phyloP scores from a whole-genome alignment of 1,140 invertebrate species.

The Homarus americanus region DNA sequence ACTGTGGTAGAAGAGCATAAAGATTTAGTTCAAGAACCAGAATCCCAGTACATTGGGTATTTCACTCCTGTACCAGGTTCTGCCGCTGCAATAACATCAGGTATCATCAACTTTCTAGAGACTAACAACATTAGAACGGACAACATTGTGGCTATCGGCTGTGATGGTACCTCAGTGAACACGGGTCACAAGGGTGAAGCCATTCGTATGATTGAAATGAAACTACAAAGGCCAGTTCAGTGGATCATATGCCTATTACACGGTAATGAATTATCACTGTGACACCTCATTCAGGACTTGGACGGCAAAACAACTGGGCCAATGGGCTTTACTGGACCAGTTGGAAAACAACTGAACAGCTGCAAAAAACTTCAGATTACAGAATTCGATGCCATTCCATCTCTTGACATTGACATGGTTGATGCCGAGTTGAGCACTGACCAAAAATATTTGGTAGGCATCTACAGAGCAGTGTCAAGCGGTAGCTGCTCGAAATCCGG shows the following conservation, averaged over 20 bases:
- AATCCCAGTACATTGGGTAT: constrained; percentile 46
- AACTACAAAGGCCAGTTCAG: constrained; percentile 49
- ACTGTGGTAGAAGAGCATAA: constrained; percentile 38
- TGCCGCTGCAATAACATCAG: constrained; percentile 28
- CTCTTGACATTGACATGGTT: too few species aligned
- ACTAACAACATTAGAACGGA: constrained; percentile 18
- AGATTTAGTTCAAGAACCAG: constrained; percentile 39
- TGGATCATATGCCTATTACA: constrained; percentile 53
- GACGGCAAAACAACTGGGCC: too few species aligned
- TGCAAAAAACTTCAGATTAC: too few species aligned
- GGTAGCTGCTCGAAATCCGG: too few species aligned
- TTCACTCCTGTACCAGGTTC: constrained; percentile 38
- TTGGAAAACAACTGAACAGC: too few species aligned
- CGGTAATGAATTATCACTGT: constrained; percentile 38
- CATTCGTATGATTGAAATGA: constrained; percentile 44
- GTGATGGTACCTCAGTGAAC: constrained; percentile 50
- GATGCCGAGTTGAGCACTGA: too few species aligned
- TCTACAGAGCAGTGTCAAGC: too few species aligned
- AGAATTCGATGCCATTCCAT: too few species aligned
- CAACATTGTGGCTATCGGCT: constrained; percentile 26
- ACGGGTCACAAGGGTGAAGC: constrained; percentile 20
- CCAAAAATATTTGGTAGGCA: too few species aligned
- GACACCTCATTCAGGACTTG: constrained; percentile 41
- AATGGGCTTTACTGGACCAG: too few species aligned
- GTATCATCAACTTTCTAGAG: constrained; percentile 41